Percentiles rank a stretch among this genome's conserved stretches.
phyloP scores from a whole-genome alignment of 2,888 invertebrate genomes.

The Ernsta delagoae region DNA sequence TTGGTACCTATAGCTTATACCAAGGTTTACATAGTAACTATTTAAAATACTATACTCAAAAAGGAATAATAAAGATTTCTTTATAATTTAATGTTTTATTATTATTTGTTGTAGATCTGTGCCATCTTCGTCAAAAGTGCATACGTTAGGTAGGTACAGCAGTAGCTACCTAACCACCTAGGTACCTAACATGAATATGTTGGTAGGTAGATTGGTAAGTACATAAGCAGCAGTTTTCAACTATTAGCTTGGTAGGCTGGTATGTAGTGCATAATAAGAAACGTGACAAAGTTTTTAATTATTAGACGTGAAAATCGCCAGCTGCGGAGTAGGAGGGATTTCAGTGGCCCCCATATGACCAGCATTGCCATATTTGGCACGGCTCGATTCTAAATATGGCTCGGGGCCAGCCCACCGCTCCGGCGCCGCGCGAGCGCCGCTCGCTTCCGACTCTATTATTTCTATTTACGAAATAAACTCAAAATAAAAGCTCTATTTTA shows the following conservation, averaged over 20 bases:
- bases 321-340: slow-evolving; percentile 89
- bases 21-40: too few species aligned
- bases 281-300: slow-evolving; percentile 83
- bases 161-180: too few species aligned
- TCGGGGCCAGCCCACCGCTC: slow-evolving; percentile 89
- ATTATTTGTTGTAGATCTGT: too few species aligned
- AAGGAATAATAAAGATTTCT: too few species aligned
- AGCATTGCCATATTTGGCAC: slow-evolving; percentile 92
- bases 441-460: slow-evolving; percentile 84
- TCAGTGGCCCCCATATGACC: slow-evolving; percentile 92
- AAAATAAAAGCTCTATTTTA: slow-evolving; percentile 84
- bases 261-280: slow-evolving; percentile 51
- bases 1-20: too few species aligned
- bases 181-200: not conserved
- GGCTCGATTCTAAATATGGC: slow-evolving; percentile 93
- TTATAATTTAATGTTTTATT: too few species aligned
- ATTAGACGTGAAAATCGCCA: slow-evolving; percentile 83
- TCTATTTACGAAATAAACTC: slow-evolving; percentile 85
- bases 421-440: slow-evolving; percentile 68
- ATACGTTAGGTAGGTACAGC: too few species aligned
- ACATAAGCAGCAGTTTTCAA: slow-evolving; percentile 44
- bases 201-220: slow-evolving; percentile 18
- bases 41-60: too few species aligned
- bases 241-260: slow-evolving; percentile 30
- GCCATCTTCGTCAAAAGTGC: too few species aligned